Base-by-base conservation (phyloP, 2,797 vertebrate species). In the Podarcis lilfordi region DNA sequence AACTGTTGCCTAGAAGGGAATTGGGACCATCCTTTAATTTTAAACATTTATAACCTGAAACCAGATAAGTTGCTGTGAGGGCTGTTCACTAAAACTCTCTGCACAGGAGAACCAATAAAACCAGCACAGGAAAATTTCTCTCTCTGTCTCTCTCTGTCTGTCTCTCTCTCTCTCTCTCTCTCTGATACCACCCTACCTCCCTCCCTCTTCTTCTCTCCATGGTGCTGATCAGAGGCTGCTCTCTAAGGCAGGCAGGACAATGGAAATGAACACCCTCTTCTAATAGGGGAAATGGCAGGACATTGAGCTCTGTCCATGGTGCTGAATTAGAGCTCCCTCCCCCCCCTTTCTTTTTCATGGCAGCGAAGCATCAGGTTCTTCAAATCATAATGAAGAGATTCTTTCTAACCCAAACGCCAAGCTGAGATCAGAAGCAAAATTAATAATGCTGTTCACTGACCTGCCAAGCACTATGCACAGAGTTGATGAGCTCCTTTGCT, bases 1-100 rank as follows among this genome's bases (percentile, higher is more conserved):
- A 96, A 96, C 95, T 95, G 96, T 96, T 96, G 96, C 96, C 95
- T 96, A 94, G 95, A 90, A 96, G 94, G 96, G 96, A 96, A 95
- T 96, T 92, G 95, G 95, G 95, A 96, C 89, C 93, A 89, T 91
- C 95, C 94, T 94, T 95, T 95, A 92, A 95, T 95, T 96, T 95
- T 93, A 89, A 96, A 92, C 95, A 94, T 96, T 96, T 95, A 93
- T 92, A 95, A 95, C 93, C 81, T 93, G 84, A 81, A 87, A 92
- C 89, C 92, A 75, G 87, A 93, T 59, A 77, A 91, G 80, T 92
- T 87, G 89, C 90, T 7, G 35, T 79, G 74, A 84, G 87, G 78
- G 72, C 83, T 75, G 87, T 75, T 78, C 83, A 59, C 76, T 77
- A 83, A 40, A 89, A 81, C 7, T 37, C 86, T 61, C 72, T 90